These are phyloP conservation scores for Entomobrya proxima DNA, from an alignment of 2,888 invertebrate genomes.

Conservation along the genomic window DNA sequence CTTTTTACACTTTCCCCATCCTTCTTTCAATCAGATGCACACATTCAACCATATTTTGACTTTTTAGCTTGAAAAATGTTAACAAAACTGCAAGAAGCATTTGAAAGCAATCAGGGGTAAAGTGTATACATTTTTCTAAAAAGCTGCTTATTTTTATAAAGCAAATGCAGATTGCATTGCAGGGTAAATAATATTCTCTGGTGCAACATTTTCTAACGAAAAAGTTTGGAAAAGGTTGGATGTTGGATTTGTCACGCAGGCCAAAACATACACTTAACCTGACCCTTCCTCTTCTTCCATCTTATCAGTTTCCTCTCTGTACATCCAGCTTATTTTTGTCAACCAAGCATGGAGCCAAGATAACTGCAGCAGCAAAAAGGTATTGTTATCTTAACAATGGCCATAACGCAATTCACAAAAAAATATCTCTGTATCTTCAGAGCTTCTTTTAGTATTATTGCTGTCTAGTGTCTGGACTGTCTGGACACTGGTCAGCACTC, in stretches of 20 bases:
- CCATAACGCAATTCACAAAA: background rate
- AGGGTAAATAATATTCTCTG: background rate
- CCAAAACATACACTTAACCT: slow-evolving; percentile 15
- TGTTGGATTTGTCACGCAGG: slow-evolving; percentile 16
- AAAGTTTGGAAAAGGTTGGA: background rate
- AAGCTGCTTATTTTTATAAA: background rate
- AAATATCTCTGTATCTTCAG: background rate
- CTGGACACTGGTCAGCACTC: background rate
- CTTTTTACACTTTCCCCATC: slow-evolving; percentile 41
- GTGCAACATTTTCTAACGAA: background rate
- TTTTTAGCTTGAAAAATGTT: no score
- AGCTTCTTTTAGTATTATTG: slow-evolving; percentile 4
- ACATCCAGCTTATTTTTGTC: background rate
- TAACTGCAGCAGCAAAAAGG: background rate
- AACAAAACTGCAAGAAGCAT: background rate
- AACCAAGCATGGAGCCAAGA: background rate
- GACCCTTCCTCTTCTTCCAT: slow-evolving; percentile 18
- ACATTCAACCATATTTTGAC: no score
- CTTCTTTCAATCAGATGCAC: slow-evolving; percentile 58
- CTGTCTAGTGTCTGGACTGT: background rate
- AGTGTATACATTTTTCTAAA: background rate
- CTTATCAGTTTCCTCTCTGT: background rate
- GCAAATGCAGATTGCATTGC: background rate
- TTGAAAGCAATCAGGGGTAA: background rate
- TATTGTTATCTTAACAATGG: background rate